These are phyloP conservation scores for Motacilla tschutschensis DNA, from an alignment of 2,113 vertebrate species.

Conservation along the genomic window DNA sequence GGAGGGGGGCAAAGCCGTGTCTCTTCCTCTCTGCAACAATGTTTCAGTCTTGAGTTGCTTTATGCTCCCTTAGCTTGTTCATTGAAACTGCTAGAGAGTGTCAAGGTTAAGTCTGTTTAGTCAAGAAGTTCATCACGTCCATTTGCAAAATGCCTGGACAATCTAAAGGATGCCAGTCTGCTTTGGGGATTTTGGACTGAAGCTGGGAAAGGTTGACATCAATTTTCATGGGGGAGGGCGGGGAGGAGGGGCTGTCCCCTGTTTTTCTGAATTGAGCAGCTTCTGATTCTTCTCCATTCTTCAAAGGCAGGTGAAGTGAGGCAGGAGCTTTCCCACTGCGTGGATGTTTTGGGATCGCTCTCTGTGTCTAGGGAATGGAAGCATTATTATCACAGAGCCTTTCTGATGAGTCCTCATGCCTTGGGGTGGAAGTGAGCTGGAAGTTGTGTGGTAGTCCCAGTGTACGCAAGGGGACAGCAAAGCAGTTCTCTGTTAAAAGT, in stretches of 20 bases:
- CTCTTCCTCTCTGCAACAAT: rapidly evolving
- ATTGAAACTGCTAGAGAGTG: background rate
- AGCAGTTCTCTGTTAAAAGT: background rate
- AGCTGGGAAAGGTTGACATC: background rate
- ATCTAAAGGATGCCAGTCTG: background rate
- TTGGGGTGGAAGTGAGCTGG: background rate
- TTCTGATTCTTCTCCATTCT: background rate
- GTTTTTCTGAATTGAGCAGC: background rate
- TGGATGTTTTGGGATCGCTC: background rate
- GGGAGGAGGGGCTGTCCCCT: background rate
- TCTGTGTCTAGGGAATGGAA: background rate
- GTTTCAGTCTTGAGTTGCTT: background rate
- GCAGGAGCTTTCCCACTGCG: background rate
- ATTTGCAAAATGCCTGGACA: background rate
- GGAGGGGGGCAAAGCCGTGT: rapidly evolving
- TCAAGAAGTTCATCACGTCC: rapidly evolving
- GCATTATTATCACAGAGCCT: background rate
- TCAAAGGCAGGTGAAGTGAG: background rate
- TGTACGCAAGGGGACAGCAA: background rate
- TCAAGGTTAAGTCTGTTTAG: background rate
- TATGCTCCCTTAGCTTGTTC: background rate
- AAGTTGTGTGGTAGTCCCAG: background rate
- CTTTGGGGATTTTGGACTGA: background rate
- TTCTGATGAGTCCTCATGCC: background rate
- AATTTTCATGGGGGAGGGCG: rapidly evolving